These are phyloP conservation scores for Poeciliopsis gracilis DNA, from an alignment of 2,797 vertebrate genomes.

Conservation along the genomic window DNA sequence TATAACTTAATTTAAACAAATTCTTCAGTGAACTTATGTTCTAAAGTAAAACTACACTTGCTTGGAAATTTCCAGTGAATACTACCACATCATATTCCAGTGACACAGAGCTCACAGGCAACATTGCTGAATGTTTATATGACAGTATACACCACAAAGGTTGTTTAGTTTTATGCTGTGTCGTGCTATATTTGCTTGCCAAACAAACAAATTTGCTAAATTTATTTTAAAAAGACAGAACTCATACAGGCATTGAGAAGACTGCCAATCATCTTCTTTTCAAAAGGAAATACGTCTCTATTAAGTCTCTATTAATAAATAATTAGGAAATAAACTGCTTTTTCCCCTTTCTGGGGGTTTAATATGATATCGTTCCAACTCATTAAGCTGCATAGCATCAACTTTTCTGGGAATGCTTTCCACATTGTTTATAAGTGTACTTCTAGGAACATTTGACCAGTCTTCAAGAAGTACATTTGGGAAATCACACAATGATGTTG, in stretches of 20 bases:
- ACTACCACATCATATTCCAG: slow-evolving; percentile 11
- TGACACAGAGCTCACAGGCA: not conserved
- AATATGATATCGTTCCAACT: not conserved
- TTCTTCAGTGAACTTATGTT: not conserved
- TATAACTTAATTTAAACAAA: not conserved
- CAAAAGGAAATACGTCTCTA: not conserved
- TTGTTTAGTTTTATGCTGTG: not conserved
- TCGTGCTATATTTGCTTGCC: not conserved
- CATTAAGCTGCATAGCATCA: not conserved
- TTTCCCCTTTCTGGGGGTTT: not conserved
- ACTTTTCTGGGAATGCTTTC: not conserved
- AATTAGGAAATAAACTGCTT: not conserved
- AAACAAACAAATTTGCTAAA: not conserved
- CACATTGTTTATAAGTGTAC: not conserved
- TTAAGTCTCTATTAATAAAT: not conserved
- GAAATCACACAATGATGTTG: not conserved
- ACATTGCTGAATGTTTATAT: not conserved
- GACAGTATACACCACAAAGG: not conserved
- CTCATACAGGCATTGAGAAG: not conserved
- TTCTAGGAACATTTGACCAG: not conserved
- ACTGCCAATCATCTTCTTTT: not conserved
- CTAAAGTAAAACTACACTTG: not conserved
- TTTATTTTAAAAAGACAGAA: not conserved
- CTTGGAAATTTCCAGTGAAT: not conserved
- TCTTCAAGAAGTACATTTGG: not conserved